Conservation (phyloP, 2,888 invertebrate genomes). For the Beris morrisii region DNA sequence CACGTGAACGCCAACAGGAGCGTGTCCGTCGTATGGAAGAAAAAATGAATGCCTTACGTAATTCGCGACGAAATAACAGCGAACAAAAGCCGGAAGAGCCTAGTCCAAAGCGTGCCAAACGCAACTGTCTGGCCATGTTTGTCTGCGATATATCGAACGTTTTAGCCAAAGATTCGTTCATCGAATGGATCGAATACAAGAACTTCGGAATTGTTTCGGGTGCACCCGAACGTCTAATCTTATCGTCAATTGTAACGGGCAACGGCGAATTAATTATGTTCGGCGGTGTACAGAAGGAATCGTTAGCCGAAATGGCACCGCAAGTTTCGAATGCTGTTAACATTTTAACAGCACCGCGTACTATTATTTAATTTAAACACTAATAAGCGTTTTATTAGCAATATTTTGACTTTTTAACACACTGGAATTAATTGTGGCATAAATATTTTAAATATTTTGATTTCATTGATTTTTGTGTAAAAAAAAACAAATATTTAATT, state of each 20-base stretch:
- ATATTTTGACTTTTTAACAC: too few species aligned
- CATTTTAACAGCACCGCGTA: conserved; percentile 72
- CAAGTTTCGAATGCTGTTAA: conserved; percentile 77
- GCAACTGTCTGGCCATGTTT: conserved; percentile 78
- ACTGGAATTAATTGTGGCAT: too few species aligned
- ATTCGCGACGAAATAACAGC: conserved; percentile 42
- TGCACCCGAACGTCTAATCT: conserved; percentile 85
- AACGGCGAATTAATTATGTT: conserved; percentile 93
- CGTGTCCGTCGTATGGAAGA: conserved; percentile 68
- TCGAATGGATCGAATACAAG: conserved; percentile 56
- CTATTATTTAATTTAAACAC: conserved; percentile 61
- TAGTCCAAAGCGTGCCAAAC: conserved; percentile 63
- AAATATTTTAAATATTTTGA: too few species aligned
- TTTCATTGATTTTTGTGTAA: too few species aligned
- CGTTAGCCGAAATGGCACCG: conserved; percentile 63
- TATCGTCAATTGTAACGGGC: conserved; percentile 86
- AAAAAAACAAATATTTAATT: too few species aligned
- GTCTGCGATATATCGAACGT: conserved; percentile 81
- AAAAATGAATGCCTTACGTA: conserved; percentile 57
- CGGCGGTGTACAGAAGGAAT: conserved; percentile 90
- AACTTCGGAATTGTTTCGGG: conserved; percentile 68
- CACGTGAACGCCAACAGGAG: conserved; percentile 66
- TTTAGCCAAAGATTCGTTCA: conserved; percentile 61
- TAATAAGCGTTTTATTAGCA: too few species aligned
- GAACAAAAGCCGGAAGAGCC: conserved; percentile 49